These are phyloP conservation scores for Zosterops pallidus DNA, from an alignment of 2,113 vertebrate genomes.

Conservation along the genomic window DNA sequence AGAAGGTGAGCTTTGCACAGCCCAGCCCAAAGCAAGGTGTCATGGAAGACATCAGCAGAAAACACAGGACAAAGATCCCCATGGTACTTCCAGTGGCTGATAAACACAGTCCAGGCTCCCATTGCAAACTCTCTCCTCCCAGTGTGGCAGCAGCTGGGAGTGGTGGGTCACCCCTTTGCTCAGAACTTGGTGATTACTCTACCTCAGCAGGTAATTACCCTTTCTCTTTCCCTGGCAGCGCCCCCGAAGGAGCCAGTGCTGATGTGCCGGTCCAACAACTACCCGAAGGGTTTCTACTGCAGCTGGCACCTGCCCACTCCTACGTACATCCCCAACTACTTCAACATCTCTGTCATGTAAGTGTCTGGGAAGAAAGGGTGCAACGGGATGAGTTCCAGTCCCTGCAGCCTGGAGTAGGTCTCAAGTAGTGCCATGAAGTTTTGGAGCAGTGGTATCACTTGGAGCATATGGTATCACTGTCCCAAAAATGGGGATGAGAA, in stretches of 20 bases:
- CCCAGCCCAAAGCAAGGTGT: neutral
- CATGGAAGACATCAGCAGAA: neutral
- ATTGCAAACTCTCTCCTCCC: neutral
- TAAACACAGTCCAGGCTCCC: neutral
- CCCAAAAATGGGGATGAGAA: neutral
- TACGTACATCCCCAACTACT: slow-evolving; percentile 89
- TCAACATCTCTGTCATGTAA: slow-evolving; percentile 94
- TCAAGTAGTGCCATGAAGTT: neutral
- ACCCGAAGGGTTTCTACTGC: slow-evolving; percentile 98
- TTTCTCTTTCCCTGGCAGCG: slow-evolving; percentile 66
- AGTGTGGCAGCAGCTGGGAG: neutral
- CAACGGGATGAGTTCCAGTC: neutral
- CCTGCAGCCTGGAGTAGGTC: neutral
- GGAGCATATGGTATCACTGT: neutral
- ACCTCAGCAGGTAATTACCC: neutral
- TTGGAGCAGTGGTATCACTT: neutral
- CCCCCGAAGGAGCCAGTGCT: slow-evolving; percentile 84
- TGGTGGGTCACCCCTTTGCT: neutral
- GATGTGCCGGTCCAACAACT: slow-evolving; percentile 94
- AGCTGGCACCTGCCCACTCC: slow-evolving; percentile 89
- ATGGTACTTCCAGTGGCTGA: neutral
- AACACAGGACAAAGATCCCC: neutral
- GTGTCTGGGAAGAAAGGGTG: slow-evolving; percentile 25
- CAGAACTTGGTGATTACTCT: neutral
- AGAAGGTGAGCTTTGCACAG: neutral